Evolutionary conservation across 2,113 vertebrate species (phyloP).

Genomic region (Dipodomys ordii): DNA sequence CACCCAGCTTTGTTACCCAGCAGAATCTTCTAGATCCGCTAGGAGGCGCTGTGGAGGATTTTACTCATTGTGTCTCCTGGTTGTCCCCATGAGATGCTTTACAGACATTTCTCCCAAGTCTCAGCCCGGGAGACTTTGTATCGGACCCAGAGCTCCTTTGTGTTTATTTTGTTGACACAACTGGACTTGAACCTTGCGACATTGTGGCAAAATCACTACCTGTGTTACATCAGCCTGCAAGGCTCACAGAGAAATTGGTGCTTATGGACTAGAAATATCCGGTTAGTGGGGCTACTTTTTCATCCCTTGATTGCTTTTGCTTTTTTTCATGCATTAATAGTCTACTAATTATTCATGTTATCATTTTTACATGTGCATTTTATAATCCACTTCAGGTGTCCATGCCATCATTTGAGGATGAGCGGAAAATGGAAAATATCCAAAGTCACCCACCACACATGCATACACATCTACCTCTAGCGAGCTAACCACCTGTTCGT

Average conservation of each 20-base stretch:
- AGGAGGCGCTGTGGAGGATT: background rate
- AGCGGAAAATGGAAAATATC: background rate
- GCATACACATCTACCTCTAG: background rate
- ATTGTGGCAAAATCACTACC: no score
- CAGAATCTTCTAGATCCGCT: background rate
- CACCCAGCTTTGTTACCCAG: no score
- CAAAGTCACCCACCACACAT: background rate
- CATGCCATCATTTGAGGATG: background rate
- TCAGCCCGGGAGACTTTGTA: background rate
- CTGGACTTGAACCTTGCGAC: background rate
- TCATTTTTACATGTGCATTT: background rate
- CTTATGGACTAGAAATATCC: no score
- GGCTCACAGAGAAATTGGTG: background rate
- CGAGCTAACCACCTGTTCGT: background rate
- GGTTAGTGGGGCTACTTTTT: background rate
- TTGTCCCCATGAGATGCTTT: background rate
- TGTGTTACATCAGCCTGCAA: background rate
- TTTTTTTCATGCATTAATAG: background rate
- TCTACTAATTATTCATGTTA: background rate
- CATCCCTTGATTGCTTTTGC: background rate
- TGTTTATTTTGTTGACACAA: no score
- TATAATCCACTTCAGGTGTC: background rate
- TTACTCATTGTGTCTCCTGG: background rate
- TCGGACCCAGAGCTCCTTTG: no score
- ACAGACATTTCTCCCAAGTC: background rate